phyloP scores from a whole-genome alignment of 2,888 invertebrate genomes.

The Latrodectus hesperus region DNA sequence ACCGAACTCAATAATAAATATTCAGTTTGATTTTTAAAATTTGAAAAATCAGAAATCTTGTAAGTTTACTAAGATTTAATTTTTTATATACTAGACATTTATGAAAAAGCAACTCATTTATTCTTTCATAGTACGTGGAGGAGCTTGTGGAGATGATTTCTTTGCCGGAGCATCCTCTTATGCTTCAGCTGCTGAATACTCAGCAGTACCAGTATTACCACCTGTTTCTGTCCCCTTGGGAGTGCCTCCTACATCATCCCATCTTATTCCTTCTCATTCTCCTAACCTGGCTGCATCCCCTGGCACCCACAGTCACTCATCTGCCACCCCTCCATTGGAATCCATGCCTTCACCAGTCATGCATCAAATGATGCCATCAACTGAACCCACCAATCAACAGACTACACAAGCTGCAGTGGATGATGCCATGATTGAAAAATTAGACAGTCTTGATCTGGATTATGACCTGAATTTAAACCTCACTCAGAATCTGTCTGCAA shows the following conservation, averaged over 20 bases:
- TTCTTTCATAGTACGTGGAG: conserved; percentile 21
- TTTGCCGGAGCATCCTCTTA: conserved; percentile 16
- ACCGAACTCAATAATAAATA: too few relatives aligned
- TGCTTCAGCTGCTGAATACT: conserved; percentile 38
- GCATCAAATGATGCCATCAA: conserved; percentile 59
- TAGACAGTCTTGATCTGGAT: conserved; percentile 70
- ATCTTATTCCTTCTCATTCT: conserved; percentile 58
- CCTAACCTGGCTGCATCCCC: conserved; percentile 54
- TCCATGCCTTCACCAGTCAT: conserved; percentile 43
- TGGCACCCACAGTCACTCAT: conserved; percentile 43
- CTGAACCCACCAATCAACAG: conserved; percentile 23
- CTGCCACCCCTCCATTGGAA: conserved; percentile 35
- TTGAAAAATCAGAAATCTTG: too few relatives aligned
- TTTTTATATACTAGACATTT: too few relatives aligned
- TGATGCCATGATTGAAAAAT: conserved; percentile 67
- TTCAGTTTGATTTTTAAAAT: too few relatives aligned
- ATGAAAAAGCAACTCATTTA: too few relatives aligned
- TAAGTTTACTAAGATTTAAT: too few relatives aligned
- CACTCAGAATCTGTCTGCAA: conserved; percentile 61
- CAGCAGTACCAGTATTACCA: conserved; percentile 21
- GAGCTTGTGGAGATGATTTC: conserved; percentile 25
- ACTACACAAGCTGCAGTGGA: conserved; percentile 22
- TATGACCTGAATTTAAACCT: conserved; percentile 52
- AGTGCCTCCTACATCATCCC: conserved; percentile 33
- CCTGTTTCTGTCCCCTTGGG: conserved; percentile 43